Percentiles rank a stretch among this genome's conserved stretches.
Conservation (phyloP, 2,113 vertebrate genomes). For the Trinectes maculatus region DNA sequence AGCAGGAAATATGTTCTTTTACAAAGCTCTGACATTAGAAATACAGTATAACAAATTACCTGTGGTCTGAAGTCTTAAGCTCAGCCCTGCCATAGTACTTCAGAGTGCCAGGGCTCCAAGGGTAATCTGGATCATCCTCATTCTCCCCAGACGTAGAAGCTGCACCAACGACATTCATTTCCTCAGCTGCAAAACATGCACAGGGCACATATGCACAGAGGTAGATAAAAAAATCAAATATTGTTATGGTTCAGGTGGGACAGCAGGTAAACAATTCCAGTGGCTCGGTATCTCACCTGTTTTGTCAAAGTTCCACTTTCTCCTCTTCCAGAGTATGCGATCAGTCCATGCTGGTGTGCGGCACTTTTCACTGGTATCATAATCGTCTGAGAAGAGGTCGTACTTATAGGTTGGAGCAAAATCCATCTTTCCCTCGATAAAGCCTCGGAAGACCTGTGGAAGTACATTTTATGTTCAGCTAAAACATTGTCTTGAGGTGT, state of each 20-base stretch:
- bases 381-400: conserved; percentile 98
- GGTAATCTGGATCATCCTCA: conserved; percentile 83
- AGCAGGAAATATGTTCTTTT: too few relatives aligned
- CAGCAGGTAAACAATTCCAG: too few relatives aligned
- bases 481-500: too few relatives aligned
- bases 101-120: conserved; percentile 90
- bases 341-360: conserved; percentile 98
- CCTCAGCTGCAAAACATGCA: conserved; percentile 85
- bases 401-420: conserved; percentile 99
- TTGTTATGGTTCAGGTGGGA: too few relatives aligned
- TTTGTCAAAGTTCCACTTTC: conserved; percentile 97
- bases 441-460: conserved; percentile 91
- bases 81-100: conserved; percentile 95
- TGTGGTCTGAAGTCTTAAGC: conserved; percentile 98
- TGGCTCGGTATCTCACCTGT: conserved; percentile 83
- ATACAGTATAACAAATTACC: conserved; percentile 75
- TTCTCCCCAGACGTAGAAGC: conserved; percentile 78
- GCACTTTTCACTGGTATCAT: conserved; percentile 98
- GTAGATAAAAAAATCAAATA: background rate
- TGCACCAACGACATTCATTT: conserved; percentile 92
- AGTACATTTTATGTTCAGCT: background rate
- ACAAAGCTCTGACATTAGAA: background rate
- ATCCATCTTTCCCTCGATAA: conserved; percentile 93
- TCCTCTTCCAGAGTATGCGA: conserved; percentile 95
- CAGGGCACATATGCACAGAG: conserved; percentile 8